These are phyloP conservation scores for Oenanthe oenanthe DNA, from an alignment of 2,113 vertebrate species.

Conservation along the genomic window DNA sequence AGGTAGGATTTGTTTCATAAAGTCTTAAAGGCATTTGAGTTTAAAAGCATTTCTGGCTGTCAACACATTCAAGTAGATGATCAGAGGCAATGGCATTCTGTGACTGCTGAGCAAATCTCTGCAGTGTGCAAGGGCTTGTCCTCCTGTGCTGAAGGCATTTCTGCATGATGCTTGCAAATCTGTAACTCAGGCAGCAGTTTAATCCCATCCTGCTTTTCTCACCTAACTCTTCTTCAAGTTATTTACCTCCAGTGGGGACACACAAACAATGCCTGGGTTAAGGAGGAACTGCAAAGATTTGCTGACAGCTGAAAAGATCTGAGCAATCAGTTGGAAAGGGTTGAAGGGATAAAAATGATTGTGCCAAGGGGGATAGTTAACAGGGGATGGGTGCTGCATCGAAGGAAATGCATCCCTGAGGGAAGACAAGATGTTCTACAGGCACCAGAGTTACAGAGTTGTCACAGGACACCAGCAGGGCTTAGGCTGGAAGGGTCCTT, in stretches of 20 bases:
- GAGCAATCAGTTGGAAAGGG: background rate
- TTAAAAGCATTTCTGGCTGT: slow-evolving; percentile 2
- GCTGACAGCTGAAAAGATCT: background rate
- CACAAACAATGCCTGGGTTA: background rate
- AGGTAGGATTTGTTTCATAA: background rate
- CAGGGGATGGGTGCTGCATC: background rate
- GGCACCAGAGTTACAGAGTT: background rate
- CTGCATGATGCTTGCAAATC: background rate
- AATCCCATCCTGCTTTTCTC: background rate
- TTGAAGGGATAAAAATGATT: background rate
- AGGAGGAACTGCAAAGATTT: background rate
- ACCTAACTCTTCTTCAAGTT: background rate
- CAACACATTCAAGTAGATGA: background rate
- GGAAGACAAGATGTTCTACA: background rate
- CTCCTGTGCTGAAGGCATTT: background rate
- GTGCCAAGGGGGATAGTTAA: background rate
- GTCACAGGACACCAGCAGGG: background rate
- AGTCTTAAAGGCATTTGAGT: background rate
- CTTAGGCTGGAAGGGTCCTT: background rate
- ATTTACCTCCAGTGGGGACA: background rate
- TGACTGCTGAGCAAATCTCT: background rate
- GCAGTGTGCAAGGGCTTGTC: background rate
- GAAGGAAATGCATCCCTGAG: background rate
- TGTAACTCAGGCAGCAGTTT: background rate
- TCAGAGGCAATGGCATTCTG: background rate